Conservation (phyloP, 2,888 invertebrate genomes). For the Perizoma flavofasciatum region DNA sequence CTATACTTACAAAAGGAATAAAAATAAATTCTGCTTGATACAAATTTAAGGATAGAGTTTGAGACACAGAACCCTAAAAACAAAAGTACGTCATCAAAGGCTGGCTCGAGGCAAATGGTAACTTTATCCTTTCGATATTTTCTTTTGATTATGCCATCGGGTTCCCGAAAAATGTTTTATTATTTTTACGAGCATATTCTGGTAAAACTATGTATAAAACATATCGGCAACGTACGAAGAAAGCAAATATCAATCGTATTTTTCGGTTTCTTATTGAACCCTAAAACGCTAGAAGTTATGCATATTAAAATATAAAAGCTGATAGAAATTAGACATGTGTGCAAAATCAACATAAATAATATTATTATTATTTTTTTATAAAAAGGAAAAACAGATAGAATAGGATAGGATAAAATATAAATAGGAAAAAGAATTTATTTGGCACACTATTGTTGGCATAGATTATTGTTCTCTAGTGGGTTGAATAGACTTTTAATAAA, state of each 20-base stretch:
- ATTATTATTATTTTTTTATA: too few relatives aligned
- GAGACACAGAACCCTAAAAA: slow-evolving; percentile 21
- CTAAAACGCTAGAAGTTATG: neutral
- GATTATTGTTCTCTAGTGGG: too few relatives aligned
- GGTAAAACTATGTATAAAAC: slow-evolving; percentile 26
- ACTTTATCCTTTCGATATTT: slow-evolving; percentile 49
- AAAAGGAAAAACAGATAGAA: too few relatives aligned
- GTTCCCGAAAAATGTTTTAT: slow-evolving; percentile 27
- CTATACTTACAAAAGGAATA: too few relatives aligned
- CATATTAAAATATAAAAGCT: neutral
- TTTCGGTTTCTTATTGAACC: slow-evolving; percentile 5
- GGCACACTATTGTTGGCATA: too few relatives aligned
- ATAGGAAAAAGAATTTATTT: too few relatives aligned
- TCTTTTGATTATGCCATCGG: slow-evolving; percentile 50
- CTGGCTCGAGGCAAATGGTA: slow-evolving; percentile 39
- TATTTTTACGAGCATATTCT: slow-evolving; percentile 32
- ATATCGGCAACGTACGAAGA: neutral
- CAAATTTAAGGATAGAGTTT: neutral
- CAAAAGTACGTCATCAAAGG: slow-evolving; percentile 40
- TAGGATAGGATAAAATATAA: too few relatives aligned
- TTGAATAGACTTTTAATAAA: too few relatives aligned
- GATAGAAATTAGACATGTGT: too few relatives aligned
- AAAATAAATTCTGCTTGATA: too few relatives aligned
- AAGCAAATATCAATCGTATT: slow-evolving; percentile 1
- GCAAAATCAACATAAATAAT: too few relatives aligned